Base-by-base conservation (phyloP, 2,797 vertebrate genomes). In the Psittacula echo region DNA sequence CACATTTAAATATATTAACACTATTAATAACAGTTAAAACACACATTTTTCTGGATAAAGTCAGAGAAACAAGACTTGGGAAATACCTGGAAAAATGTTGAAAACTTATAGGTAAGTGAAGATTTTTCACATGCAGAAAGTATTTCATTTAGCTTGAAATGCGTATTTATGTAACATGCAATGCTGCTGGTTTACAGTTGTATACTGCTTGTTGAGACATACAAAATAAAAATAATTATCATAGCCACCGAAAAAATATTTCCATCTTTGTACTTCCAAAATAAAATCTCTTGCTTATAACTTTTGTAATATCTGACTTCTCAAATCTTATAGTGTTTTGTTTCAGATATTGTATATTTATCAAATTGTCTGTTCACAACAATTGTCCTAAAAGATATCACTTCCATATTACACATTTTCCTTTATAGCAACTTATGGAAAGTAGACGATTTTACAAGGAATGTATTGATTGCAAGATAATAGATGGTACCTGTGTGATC, bases 381-480 rank as follows among this genome's bases (percentile, higher is more conserved):
- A 87, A 95, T 50, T 92, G 77, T 54, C 86, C 19, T 87, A 32
- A 83, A 85, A 92, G 54, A 91, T 87, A 87, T 48, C 44, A 83
- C 44, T 85, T 94, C 73, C 77, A 66, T 62, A 64, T 93, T 84
- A 90, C 50, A 78, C 62, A 76, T 93, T 90, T 95, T 94, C 74
- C 72, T 77, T 76, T 74, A 30, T 42, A 64, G 41, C 26, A 70
- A 34, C 68, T 94, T 66, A 48, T 13, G 30, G 60, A 77, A 94
- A 94, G 61, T 13, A 67, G 64, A 81, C 42, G 51, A 39, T 87
- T 94, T 96, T 92, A 94, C 87, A 96, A 96, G 81, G 70, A 89
- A 86, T 22, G 5, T 79, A 95, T 83, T 81, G 95, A 97, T 96
- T 96, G 68, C 24, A 56, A 94, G 90, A 89, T 85, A 93, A 92